phyloP scores from a whole-genome alignment of 2,113 vertebrate species.

The Seriola quinqueradiata region DNA sequence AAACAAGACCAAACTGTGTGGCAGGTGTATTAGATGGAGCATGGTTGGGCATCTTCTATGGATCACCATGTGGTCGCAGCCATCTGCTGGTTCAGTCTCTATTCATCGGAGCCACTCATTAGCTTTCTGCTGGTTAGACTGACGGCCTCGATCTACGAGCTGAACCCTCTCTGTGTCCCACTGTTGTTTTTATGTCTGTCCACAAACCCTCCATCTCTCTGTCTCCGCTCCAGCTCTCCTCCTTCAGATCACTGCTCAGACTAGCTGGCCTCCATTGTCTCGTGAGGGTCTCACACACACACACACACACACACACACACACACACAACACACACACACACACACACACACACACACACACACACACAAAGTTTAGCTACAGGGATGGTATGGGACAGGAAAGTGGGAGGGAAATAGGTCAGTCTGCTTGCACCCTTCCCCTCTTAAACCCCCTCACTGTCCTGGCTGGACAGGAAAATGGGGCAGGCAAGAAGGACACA shows the following conservation, averaged over 20 bases:
- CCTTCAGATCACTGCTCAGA: slow-evolving; percentile 69
- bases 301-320: slow-evolving; percentile 25
- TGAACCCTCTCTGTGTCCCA: slow-evolving; percentile 60
- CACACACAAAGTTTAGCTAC: slow-evolving; percentile 51
- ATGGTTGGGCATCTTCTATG: slow-evolving; percentile 71
- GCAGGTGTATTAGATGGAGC: slow-evolving; percentile 74
- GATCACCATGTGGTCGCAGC: slow-evolving; percentile 78
- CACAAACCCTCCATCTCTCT: slow-evolving; percentile 65
- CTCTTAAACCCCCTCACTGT: slow-evolving; percentile 60
- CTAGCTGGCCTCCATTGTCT: slow-evolving; percentile 63
- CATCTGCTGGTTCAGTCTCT: slow-evolving; percentile 78
- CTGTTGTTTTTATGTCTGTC: slow-evolving; percentile 70
- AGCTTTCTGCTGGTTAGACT: slow-evolving; percentile 71
- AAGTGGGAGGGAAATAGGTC: slow-evolving; percentile 79
- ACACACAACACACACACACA: slow-evolving; percentile 10
- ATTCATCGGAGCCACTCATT: slow-evolving; percentile 74
- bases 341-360: slow-evolving; percentile 21
- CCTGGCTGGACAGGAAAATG: slow-evolving; percentile 79
- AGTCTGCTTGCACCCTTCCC: slow-evolving; percentile 75
- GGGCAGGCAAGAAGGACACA: slow-evolving; percentile 66
- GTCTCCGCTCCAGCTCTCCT: slow-evolving; percentile 63
- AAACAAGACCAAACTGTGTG: slow-evolving; percentile 64
- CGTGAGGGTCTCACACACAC: slow-evolving; percentile 47
- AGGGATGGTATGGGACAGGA: slow-evolving; percentile 51
- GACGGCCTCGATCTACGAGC: slow-evolving; percentile 59